A percentile compares a stretch with the other conserved stretches of the same genome.
Conservation (phyloP, 2,888 invertebrate genomes). For the Parochlus steinenii region DNA sequence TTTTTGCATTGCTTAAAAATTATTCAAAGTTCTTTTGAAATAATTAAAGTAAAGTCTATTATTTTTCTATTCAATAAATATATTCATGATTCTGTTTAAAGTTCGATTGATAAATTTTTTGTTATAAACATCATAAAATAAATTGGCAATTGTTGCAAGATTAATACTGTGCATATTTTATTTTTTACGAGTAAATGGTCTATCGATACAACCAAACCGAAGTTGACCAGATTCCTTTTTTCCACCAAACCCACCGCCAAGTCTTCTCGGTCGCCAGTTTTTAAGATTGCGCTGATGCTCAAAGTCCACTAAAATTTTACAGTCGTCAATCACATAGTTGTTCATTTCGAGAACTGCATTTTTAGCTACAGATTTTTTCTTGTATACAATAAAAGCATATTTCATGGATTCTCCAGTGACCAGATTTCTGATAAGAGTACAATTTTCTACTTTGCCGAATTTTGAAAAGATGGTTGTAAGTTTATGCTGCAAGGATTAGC, state of each 20-base stretch:
- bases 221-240: constrained; percentile 74
- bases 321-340: constrained; percentile 45
- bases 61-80: not conserved
- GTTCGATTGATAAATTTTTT: not conserved
- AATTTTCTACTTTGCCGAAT: constrained; percentile 45
- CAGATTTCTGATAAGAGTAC: constrained; percentile 55
- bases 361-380: constrained; percentile 39
- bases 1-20: constrained; percentile 1
- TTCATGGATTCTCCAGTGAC: constrained; percentile 69
- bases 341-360: constrained; percentile 43
- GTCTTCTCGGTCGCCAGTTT: constrained; percentile 70
- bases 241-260: constrained; percentile 81
- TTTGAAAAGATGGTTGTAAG: constrained; percentile 39
- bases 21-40: not conserved
- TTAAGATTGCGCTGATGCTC: constrained; percentile 45
- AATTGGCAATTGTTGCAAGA: too few species aligned
- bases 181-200: constrained; percentile 40
- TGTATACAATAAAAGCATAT: constrained; percentile 76
- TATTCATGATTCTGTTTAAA: not conserved
- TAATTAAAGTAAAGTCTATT: not conserved
- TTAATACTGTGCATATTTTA: too few species aligned
- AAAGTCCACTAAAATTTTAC: constrained; percentile 55
- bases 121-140: constrained; percentile 1
- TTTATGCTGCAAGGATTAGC: constrained; percentile 31
- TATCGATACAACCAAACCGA: constrained; percentile 64